Conservation (phyloP, 2,888 invertebrate genomes). For the Brenthis hecate region DNA sequence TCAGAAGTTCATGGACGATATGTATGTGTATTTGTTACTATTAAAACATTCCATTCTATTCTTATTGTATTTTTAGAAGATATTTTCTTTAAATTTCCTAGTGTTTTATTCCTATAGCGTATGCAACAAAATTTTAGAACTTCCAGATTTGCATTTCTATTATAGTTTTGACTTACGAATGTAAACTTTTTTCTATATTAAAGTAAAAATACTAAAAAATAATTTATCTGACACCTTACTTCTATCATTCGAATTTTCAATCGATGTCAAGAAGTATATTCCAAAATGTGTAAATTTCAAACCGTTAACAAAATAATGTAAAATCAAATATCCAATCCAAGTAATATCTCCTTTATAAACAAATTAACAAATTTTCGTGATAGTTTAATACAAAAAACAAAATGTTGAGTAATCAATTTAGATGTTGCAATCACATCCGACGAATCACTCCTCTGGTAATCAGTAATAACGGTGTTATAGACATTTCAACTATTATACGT, state of each 20-base stretch:
- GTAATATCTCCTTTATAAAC: background rate
- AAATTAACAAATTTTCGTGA: conserved; percentile 21
- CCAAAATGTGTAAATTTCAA: conserved; percentile 42
- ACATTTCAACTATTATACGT: conserved; percentile 21
- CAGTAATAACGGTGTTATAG: conserved; percentile 37
- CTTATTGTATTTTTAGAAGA: too few relatives aligned
- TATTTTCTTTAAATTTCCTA: too few relatives aligned
- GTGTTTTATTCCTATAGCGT: too few relatives aligned
- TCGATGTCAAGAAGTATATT: conserved; percentile 47
- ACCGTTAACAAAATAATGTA: conserved; percentile 59
- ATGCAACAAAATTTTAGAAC: too few relatives aligned
- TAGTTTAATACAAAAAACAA: conserved; percentile 35
- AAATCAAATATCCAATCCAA: conserved; percentile 12
- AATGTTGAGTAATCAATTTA: conserved; percentile 55
- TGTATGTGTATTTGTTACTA: too few relatives aligned
- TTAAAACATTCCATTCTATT: too few relatives aligned
- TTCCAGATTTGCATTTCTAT: background rate
- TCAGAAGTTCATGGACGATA: too few relatives aligned
- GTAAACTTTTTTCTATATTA: background rate
- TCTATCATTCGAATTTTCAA: conserved; percentile 53
- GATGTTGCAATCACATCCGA: conserved; percentile 50
- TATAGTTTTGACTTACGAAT: background rate
- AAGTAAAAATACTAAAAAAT: background rate
- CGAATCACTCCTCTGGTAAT: conserved; percentile 46
- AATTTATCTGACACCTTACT: conserved; percentile 7